Evolutionary conservation across 2,113 vertebrate genomes (phyloP).

Genomic region (Sminthopsis crassicaudata): DNA sequence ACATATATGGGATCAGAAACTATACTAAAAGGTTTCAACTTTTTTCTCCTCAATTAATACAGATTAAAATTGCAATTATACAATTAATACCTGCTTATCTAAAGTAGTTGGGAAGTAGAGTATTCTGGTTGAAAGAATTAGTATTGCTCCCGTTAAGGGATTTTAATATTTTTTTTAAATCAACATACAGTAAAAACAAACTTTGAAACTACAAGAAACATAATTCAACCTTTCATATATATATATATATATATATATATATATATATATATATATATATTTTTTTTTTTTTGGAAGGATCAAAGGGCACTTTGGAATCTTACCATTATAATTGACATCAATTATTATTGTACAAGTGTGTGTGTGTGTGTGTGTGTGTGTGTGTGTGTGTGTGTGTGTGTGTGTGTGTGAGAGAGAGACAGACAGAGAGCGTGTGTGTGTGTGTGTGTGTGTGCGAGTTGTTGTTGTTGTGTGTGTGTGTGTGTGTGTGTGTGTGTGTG

Average conservation of each 20-base stretch:
- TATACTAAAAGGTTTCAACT: neutral
- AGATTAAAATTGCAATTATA: neutral
- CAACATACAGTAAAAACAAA: neutral
- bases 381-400: too few relatives aligned
- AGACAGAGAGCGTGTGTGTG: neutral
- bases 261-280: too few relatives aligned
- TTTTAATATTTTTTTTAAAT: neutral
- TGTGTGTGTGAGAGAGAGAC: too few relatives aligned
- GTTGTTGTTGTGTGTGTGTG: neutral
- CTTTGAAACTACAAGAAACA: neutral
- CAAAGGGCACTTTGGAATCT: neutral
- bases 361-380: neutral
- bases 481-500: neutral
- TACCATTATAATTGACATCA: neutral
- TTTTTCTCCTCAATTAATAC: neutral
- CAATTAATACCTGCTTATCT: neutral
- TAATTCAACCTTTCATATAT: neutral
- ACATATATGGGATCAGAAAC: neutral
- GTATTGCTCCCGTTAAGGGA: neutral
- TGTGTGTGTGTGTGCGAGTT: neutral
- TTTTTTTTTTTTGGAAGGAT: neutral
- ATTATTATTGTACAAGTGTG: neutral
- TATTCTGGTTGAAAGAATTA: neutral
- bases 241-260: too few relatives aligned
- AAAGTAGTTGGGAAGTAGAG: neutral